Conservation (phyloP, 2,113 vertebrate species). For the Cebus imitator region DNA sequence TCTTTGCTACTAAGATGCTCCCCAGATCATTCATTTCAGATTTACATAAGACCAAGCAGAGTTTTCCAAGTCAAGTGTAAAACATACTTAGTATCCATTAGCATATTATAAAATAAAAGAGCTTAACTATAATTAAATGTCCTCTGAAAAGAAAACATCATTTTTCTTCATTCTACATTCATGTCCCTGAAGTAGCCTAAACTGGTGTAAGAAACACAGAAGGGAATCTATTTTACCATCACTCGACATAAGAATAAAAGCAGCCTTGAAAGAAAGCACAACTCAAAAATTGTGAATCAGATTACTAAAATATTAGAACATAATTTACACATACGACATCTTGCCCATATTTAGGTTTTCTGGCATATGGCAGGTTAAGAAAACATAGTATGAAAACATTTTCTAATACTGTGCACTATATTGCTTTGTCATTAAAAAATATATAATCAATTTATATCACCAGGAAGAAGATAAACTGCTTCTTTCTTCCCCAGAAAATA, state of each 20-base stretch:
- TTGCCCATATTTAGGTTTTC: background rate
- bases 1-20: background rate
- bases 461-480: background rate
- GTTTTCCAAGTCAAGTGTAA: background rate
- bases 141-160: background rate
- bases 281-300: background rate
- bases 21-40: background rate
- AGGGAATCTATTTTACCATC: background rate
- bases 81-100: background rate
- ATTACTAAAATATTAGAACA: background rate
- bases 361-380: background rate
- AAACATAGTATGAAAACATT: background rate
- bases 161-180: background rate
- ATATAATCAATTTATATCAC: background rate
- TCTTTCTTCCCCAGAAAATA: background rate
- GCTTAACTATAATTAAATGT: background rate
- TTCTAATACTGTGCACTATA: background rate
- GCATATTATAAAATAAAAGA: background rate
- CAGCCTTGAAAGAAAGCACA: background rate
- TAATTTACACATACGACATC: background rate
- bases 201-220: background rate
- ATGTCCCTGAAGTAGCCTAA: background rate
- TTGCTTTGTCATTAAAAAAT: background rate
- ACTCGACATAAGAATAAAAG: background rate
- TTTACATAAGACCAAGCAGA: background rate